Base-by-base conservation (phyloP, 2,113 vertebrate genomes). In the Gobiocypris rarus region DNA sequence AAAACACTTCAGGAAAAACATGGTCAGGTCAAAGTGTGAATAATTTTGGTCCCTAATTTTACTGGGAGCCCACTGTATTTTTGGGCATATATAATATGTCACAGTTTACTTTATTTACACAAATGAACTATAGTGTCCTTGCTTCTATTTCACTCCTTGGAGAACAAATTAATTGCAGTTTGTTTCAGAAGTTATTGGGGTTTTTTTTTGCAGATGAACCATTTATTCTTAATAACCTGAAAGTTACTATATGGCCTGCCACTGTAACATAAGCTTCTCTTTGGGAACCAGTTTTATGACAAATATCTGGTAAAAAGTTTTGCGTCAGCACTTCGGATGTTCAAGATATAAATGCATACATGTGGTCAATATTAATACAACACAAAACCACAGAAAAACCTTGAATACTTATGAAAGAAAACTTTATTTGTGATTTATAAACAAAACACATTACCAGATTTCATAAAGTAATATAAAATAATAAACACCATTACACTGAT, bases 361-460 rank as follows among this genome's bases (percentile, higher is more conserved):
- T 38, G 65, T 7, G 14, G 28, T 38, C 34, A 6, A 38, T 38
- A 38, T 31, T 31, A 31, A 31, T 31, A 31, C 34, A 38, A 38
- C 34, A 38, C 34, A 19, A 56, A n/a, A 71, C 45, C 82, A 74
- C 41, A 38, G 7, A 85, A 19, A 59, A 56, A 8, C 54, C 70
- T 74, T 75, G 88, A 89, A 91, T 94, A 93, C 90, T 93, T 95
- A 94, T 93, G 92, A 95, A 95, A 95, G 90, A 90, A 89, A 82
- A 83, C 86, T 95, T 95, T 95, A 95, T 95, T 95, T 91, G 93
- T 94, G 93, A 93, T 93, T 92, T 94, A 91, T 94, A 93, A 95
- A 94, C 92, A 94, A 95, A 95, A 94, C 94, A 95, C 92, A 84
- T 92, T 93, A 94, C 92, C 93, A 94, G 92, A 85, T 90, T 94